Base-by-base conservation (phyloP, 2,113 vertebrate species). In the Charina bottae region DNA sequence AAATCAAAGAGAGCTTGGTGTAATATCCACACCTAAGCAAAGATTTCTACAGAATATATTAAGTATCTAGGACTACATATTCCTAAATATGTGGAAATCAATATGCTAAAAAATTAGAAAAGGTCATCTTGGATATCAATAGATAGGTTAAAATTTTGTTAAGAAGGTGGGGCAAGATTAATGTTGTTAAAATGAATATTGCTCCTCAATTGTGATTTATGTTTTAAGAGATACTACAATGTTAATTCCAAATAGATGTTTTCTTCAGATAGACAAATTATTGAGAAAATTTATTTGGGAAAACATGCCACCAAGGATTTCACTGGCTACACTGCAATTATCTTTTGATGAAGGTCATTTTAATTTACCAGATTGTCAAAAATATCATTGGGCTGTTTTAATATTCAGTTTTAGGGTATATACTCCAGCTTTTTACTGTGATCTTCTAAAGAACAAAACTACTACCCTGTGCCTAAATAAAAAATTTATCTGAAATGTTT, bases 401-500 rank as follows among this genome's bases (percentile, higher is more conserved):
- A 89, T 56, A 19, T 28, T 37, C 62, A 72, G 87, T 90, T 88
- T 42, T 19, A 95, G 93, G 28, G 37, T 26, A 54, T 37, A 24
- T 1, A 0, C 91, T 93, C 93, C 88, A 62, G 33, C 15, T 85
- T 93, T 89, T 87, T 4, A 89, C 26, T 91, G 7, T 0, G 68
- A 78, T 19, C 15, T 19, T 78, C 17, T 78, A 78, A 78, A 78
- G 68, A 37, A 78, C 37, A 13, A 37, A 37, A 78, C 37, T 23
- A 28, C 42, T 93, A 85, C 78, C 62, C 87, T 92, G 54, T 83
- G 55, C 46, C 28, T 95, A 55, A 93, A 89, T 53, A 15, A 49
- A 89, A 85, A 6, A 94, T 92, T 93, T 94, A 94, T 93, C 93
- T 78, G n/a, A 15, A 60, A 90, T 92, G 68, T 54, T 62, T 89